A percentile compares a stretch with the other conserved stretches of the same genome.
Evolutionary conservation across 1,140 invertebrate species (phyloP).

Genomic region (Cotesia vestalis): DNA sequence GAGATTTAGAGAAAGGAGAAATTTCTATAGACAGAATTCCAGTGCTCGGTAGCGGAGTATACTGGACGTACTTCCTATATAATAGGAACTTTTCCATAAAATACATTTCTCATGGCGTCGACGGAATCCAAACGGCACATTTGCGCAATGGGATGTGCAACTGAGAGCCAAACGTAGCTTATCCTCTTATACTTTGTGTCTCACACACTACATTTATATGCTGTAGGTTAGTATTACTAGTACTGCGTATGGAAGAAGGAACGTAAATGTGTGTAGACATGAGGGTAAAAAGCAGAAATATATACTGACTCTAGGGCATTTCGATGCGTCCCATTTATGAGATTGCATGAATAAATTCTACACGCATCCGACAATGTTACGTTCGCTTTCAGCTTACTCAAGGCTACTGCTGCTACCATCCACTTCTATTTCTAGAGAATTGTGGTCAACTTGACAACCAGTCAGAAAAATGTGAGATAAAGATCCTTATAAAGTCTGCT

Average conservation of each 20-base stretch:
- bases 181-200: constrained; percentile 14
- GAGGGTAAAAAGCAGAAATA: not conserved
- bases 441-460: constrained; percentile 10
- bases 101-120: constrained; percentile 50
- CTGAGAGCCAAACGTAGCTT: constrained; percentile 25
- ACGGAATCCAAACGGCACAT: constrained; percentile 58
- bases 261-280: not conserved
- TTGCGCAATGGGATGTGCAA: constrained; percentile 59
- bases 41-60: not conserved
- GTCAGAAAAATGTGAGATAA: not conserved
- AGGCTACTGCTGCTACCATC: not conserved
- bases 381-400: constrained; percentile 20
- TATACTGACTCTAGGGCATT: constrained; percentile 25
- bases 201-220: not conserved
- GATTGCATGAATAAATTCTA: constrained; percentile 58
- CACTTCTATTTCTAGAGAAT: not conserved
- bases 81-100: constrained; percentile 45
- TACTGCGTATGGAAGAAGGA: not conserved
- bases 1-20: constrained; percentile 15
- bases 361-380: constrained; percentile 37
- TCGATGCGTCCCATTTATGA: constrained; percentile 54
- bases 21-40: constrained; percentile 22
- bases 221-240: not conserved
- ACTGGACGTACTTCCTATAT: constrained; percentile 25
- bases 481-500: too few species aligned